These are phyloP conservation scores for Cavia aperea DNA, from an alignment of 2,113 vertebrate genomes.

Conservation along the genomic window DNA sequence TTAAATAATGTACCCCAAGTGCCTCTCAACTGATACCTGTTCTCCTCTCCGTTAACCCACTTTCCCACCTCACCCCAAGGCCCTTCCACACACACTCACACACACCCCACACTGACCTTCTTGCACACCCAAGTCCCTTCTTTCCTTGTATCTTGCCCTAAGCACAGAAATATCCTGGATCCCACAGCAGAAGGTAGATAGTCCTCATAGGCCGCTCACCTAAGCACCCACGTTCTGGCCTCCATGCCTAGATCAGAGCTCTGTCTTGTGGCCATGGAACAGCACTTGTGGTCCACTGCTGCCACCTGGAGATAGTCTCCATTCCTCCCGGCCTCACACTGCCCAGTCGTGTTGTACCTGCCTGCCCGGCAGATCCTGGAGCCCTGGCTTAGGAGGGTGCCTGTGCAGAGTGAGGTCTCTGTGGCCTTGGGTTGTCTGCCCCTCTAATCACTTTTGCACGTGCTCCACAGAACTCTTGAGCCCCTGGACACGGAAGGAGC, in stretches of 20 bases:
- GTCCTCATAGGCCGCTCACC: neutral
- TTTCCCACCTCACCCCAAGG: neutral
- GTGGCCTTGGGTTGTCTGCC: neutral
- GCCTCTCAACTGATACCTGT: neutral
- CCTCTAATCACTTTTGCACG: conserved; percentile 23
- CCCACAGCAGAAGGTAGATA: neutral
- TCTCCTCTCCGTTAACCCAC: neutral
- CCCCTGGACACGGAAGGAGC: conserved; percentile 79
- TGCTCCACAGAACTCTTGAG: conserved; percentile 80
- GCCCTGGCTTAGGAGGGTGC: neutral
- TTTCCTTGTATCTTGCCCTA: neutral
- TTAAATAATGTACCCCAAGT: no score
- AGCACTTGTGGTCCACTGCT: neutral
- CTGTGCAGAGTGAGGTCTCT: neutral
- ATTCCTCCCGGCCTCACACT: neutral
- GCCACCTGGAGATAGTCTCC: conserved; percentile 42
- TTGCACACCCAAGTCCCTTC: neutral
- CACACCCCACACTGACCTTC: neutral
- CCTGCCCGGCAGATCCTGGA: neutral
- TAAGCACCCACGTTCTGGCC: neutral
- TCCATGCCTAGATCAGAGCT: neutral
- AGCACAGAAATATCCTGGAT: neutral
- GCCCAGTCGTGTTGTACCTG: neutral
- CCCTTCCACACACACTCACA: neutral
- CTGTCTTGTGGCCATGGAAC: neutral